Evolutionary conservation across 1,140 invertebrate genomes (phyloP).

Genomic region (Drosophila oshimai): DNA sequence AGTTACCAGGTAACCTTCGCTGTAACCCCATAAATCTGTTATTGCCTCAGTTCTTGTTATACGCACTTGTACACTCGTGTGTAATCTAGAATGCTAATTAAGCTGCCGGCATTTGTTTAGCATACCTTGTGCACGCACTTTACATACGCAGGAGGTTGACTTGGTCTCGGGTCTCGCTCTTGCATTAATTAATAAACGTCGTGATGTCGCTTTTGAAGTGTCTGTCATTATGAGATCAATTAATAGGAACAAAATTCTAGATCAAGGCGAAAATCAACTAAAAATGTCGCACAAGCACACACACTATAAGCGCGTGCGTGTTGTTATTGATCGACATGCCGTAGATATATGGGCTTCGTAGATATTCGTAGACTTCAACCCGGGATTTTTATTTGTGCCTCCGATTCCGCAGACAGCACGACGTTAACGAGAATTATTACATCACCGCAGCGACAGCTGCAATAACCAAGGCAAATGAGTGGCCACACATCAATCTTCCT

Average conservation of each 20-base stretch:
- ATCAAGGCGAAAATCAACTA: conserved; percentile 76
- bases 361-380: too few relatives aligned
- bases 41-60: conserved; percentile 43
- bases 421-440: conserved; percentile 58
- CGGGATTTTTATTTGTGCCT: conserved; percentile 21
- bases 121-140: conserved; percentile 57
- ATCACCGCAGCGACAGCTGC: conserved; percentile 32
- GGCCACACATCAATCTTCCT: conserved; percentile 50
- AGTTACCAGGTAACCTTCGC: conserved; percentile 17
- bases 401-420: conserved; percentile 49
- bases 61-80: conserved; percentile 59
- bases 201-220: conserved; percentile 82
- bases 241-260: conserved; percentile 82
- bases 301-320: conserved; percentile 37
- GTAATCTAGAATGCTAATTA: conserved; percentile 81
- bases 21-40: conserved; percentile 45
- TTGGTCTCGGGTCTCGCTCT: conserved; percentile 17
- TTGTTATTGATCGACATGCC: conserved; percentile 38
- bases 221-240: conserved; percentile 82
- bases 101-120: conserved; percentile 73
- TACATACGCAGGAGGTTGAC: conserved; percentile 61
- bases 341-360: conserved; percentile 28
- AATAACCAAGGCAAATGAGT: conserved; percentile 29
- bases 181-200: conserved; percentile 82
- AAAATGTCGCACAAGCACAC: conserved; percentile 71